Evolutionary conservation across 2,888 invertebrate species (phyloP), one percentile per base, ranked within the genome.

Genomic region (Fragum sueziense): DNA sequence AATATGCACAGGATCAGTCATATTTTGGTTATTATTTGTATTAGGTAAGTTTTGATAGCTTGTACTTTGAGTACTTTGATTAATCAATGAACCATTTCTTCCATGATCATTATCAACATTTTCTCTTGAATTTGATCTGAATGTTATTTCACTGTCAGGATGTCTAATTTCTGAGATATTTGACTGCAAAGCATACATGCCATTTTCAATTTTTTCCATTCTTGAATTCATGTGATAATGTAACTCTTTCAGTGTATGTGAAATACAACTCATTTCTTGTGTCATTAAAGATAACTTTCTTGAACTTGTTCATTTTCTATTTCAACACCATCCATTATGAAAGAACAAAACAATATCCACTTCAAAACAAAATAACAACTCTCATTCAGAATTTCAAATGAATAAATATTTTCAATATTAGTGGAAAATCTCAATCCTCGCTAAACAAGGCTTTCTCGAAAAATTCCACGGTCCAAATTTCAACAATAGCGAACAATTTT

Each of bases 181-280:
- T 7, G 57, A 57, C 25, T 57, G 57, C 25, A 57, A 27, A 14
- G 14, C 4, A 57, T 57, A 57, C 57, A 57, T 57, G 57, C 27
- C 57, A 57, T 57, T 57, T 57, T 57, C 57, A 57, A 20, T 27
- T 57, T 57, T 57, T 27, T 57, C 25, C 57, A 57, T 57, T 14
- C 57, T 57, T 57, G 57, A 22, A 22, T 57, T 57, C 57, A 57
- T 14, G 14, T 57, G 25, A 11, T 57, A 3, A 47, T 47, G 47
- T 47, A 47, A 14, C 47, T 47, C 47, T 47, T 47, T 47, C 17
- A 47, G 3, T 47, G 47, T 47, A 14, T 47, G 47, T 9, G 47
- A 47, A 20, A 47, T 47, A 47, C 20, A 9, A 14, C n/a, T 4
- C 4, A 47, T 47, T 47, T 47, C 47, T 47, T 14, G 47, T 47